Conservation (phyloP, 2,888 invertebrate genomes). For the Acronicta psi region DNA sequence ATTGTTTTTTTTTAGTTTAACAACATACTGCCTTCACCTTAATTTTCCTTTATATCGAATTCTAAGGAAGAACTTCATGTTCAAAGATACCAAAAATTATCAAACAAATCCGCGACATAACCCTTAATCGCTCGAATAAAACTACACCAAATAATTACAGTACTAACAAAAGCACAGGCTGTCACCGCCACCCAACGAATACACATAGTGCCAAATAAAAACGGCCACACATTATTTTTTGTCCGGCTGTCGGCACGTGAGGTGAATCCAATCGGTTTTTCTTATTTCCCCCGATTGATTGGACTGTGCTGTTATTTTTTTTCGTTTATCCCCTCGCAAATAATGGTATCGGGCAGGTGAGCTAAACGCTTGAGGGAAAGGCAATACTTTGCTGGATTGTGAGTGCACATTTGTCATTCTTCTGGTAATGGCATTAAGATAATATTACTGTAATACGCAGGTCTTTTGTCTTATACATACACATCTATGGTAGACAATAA, state of each 20-base stretch:
- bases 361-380: constrained; percentile 69
- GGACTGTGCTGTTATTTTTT: constrained; percentile 75
- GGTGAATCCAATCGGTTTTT: constrained; percentile 83
- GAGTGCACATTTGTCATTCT: constrained; percentile 49
- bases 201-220: constrained; percentile 74
- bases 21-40: no score
- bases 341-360: constrained; percentile 70
- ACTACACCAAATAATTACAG: constrained; percentile 54
- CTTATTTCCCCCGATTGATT: constrained; percentile 82
- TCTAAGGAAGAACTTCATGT: no score
- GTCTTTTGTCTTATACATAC: no score
- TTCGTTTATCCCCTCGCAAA: constrained; percentile 78
- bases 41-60: no score
- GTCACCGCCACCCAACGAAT: constrained; percentile 56
- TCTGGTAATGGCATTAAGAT: constrained; percentile 14
- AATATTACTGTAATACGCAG: background rate
- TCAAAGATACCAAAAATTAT: background rate
- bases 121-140: constrained; percentile 25
- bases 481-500: no score
- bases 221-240: constrained; percentile 71
- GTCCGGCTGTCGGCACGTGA: constrained; percentile 76
- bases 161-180: constrained; percentile 58
- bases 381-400: constrained; percentile 58
- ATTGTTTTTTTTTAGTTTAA: no score
- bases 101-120: background rate